These are phyloP conservation scores for Gadus chalcogrammus DNA, from an alignment of 2,113 vertebrate species.

Conservation along the genomic window DNA sequence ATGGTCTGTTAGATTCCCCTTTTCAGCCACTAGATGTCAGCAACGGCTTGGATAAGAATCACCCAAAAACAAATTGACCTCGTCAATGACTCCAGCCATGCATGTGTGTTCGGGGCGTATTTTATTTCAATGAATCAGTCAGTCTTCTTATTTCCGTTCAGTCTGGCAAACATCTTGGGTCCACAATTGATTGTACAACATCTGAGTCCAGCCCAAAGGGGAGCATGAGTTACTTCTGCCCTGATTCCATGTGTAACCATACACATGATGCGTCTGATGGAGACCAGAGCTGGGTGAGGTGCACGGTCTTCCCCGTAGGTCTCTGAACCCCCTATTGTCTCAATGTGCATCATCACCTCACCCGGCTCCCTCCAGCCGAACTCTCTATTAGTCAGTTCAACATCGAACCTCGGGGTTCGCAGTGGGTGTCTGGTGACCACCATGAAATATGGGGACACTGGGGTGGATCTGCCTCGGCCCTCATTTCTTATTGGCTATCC, in stretches of 20 bases:
- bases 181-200: not conserved
- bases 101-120: not conserved
- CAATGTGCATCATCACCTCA: too few relatives aligned
- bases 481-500: constrained; percentile 96
- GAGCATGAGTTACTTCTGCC: not conserved
- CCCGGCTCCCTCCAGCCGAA: too few relatives aligned
- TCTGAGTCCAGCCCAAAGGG: not conserved
- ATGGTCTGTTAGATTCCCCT: constrained; percentile 4
- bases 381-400: too few relatives aligned
- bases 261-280: not conserved
- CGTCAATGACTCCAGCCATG: not conserved
- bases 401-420: not conserved
- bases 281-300: not conserved
- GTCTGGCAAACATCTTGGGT: not conserved
- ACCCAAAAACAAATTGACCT: too few relatives aligned
- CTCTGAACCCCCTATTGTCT: too few relatives aligned
- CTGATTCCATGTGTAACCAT: not conserved
- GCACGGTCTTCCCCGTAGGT: too few relatives aligned
- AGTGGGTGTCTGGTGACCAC: not conserved
- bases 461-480: constrained; percentile 4
- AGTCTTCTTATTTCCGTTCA: not conserved
- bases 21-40: constrained; percentile 51
- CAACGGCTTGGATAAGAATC: constrained; percentile 3
- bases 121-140: constrained; percentile 7
- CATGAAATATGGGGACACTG: not conserved